Evolutionary conservation across 2,797 vertebrate genomes (phyloP).

Genomic region (Sebastes glaucus): DNA sequence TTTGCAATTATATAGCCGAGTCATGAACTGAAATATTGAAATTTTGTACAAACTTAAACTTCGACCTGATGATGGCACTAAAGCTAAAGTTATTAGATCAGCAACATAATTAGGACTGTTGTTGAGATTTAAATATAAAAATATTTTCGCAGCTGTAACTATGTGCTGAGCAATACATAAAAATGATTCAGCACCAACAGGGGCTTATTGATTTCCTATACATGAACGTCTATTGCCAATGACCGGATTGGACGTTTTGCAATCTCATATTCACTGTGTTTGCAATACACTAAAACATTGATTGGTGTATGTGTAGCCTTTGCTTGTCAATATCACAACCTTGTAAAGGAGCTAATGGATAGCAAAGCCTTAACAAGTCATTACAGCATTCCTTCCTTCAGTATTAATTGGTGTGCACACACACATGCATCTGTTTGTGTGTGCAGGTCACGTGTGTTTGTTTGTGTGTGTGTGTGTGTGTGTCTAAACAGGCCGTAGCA

Average conservation of each 20-base stretch:
- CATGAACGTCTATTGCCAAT: slow-evolving; percentile 48
- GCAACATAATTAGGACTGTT: background rate
- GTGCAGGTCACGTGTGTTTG: background rate
- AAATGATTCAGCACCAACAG: slow-evolving; percentile 49
- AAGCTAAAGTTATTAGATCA: background rate
- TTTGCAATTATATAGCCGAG: background rate
- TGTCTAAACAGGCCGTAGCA: slow-evolving; percentile 15
- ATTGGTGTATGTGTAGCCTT: slow-evolving; percentile 64
- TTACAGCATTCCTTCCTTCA: slow-evolving; percentile 71
- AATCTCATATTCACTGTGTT: slow-evolving; percentile 66
- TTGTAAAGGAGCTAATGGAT: slow-evolving; percentile 73
- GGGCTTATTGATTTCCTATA: slow-evolving; percentile 72
- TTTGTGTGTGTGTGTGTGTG: background rate
- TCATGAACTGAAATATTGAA: background rate
- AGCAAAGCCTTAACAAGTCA: slow-evolving; percentile 76
- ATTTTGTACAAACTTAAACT: background rate
- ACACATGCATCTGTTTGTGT: slow-evolving; percentile 17
- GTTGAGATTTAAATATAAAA: slow-evolving; percentile 1
- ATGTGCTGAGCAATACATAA: slow-evolving; percentile 41
- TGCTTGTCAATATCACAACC: slow-evolving; percentile 74
- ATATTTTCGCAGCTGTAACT: background rate
- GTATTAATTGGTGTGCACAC: slow-evolving; percentile 62
- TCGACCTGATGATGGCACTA: background rate
- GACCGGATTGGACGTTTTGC: slow-evolving; percentile 55
- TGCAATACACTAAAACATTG: slow-evolving; percentile 66